Evolutionary conservation across 2,113 vertebrate species (phyloP).

Genomic region (Cinclus mexicanus): DNA sequence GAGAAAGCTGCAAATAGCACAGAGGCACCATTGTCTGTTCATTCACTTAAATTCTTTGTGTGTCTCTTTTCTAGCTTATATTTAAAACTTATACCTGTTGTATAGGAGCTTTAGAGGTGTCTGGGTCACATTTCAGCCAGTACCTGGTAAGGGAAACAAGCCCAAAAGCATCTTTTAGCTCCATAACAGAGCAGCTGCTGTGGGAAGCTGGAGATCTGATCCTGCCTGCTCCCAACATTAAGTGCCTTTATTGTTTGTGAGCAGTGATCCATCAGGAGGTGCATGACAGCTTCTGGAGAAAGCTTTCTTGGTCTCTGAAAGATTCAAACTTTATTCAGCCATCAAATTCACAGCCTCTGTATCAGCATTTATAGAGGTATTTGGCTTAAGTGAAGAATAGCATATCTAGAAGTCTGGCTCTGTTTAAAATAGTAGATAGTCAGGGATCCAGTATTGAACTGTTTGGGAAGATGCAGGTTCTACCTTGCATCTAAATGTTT

Average conservation of each 20-base stretch:
- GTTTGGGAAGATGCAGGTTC: not conserved
- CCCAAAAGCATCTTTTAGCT: not conserved
- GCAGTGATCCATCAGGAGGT: constrained; percentile 41
- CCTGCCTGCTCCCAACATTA: not conserved
- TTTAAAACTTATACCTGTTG: not conserved
- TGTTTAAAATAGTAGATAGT: constrained; percentile 9
- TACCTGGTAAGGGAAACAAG: not conserved
- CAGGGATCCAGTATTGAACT: not conserved
- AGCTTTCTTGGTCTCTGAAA: constrained; percentile 41
- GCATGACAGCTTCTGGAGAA: constrained; percentile 35
- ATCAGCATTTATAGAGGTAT: constrained; percentile 25
- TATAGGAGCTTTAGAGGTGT: not conserved
- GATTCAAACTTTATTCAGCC: constrained; percentile 48
- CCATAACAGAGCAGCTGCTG: not conserved
- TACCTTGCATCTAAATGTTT: not conserved
- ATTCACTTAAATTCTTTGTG: not conserved
- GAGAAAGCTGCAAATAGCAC: not conserved
- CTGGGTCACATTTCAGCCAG: not conserved
- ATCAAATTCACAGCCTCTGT: constrained; percentile 51
- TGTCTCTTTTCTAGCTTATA: not conserved
- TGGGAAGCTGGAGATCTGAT: not conserved
- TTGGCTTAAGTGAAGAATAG: constrained; percentile 25
- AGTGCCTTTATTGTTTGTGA: constrained; percentile 46
- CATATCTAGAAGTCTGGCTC: constrained; percentile 7
- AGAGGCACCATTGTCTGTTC: not conserved